Base-by-base conservation (phyloP, 2,797 vertebrate genomes). In the Myotis planiceps region DNA sequence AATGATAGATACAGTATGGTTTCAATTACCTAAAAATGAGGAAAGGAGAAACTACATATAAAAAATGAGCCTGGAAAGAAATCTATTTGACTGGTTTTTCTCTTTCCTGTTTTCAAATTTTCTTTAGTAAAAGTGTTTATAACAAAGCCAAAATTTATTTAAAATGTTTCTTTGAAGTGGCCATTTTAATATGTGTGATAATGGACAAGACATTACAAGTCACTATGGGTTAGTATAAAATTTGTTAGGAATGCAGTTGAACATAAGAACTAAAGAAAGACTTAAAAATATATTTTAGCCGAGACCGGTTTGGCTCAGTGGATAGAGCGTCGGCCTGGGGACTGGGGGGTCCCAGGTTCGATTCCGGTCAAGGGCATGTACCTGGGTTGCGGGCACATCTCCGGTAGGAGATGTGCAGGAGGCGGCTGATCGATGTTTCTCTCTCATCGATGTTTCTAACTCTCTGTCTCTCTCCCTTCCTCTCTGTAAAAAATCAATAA, bases 241-340 rank as follows among this genome's bases (percentile, higher is more conserved):
- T 94, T 92, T 92, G 47, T 55, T 84, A 49, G 60, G 18, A 51
- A 68, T 42, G 34, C 74, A 80, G 75, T 63, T 95, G 79, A 91
- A 15, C n/a, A 25, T 14, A 55, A 58, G n/a, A 82, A 93, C 13
- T 84, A 53, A 71, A 47, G 88, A 88, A 74, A 75, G 32, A 42
- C 51, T 93, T 83, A n/a, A 58, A 91, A 84, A 42, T n/a, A 58
- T 15, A 7, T 78, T 88, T 83, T 60, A 60, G n/a, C n/a, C n/a
- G n/a, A n/a, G n/a, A n/a, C n/a, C n/a, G n/a, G n/a, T n/a, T n/a
- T n/a, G n/a, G n/a, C n/a, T n/a, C n/a, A n/a, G n/a, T n/a, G n/a
- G n/a, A n/a, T n/a, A n/a, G n/a, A n/a, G n/a, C n/a, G n/a, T n/a
- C n/a, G n/a, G n/a, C n/a, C n/a, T n/a, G n/a, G n/a, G n/a, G n/a